Percentiles rank a stretch among this genome's conserved stretches.
Conservation (phyloP, 1,140 invertebrate genomes). For the Listronotus oregonensis region DNA sequence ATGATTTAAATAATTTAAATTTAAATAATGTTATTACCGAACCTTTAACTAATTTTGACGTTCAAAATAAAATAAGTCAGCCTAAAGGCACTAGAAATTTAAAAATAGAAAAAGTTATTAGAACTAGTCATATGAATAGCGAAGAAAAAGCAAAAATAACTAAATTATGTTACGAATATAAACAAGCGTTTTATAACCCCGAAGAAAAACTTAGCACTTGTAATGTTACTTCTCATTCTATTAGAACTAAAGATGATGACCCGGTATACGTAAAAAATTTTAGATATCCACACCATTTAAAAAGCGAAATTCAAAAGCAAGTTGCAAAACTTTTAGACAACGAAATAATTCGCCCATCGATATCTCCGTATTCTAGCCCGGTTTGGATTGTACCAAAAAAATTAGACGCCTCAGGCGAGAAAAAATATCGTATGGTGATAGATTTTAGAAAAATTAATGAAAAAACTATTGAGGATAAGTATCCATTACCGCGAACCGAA, state of each 20-base stretch:
- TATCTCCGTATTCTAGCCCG: slow-evolving; percentile 8
- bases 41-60: neutral
- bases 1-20: slow-evolving; percentile 10
- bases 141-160: slow-evolving; percentile 20
- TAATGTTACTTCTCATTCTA: slow-evolving; percentile 9
- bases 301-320: slow-evolving; percentile 10
- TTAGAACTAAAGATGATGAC: slow-evolving; percentile 13
- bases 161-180: slow-evolving; percentile 4
- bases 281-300: slow-evolving; percentile 4
- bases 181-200: slow-evolving; percentile 5
- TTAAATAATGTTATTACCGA: too few species aligned
- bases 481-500: slow-evolving; percentile 34
- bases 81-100: neutral
- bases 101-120: slow-evolving; percentile 5
- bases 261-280: neutral
- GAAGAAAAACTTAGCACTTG: slow-evolving; percentile 7
- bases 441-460: slow-evolving; percentile 25
- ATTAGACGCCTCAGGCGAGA: slow-evolving; percentile 17
- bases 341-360: slow-evolving; percentile 7
- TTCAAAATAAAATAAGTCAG: neutral
- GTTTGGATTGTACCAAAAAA: slow-evolving; percentile 21
- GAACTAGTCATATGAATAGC: slow-evolving; percentile 15
- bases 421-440: slow-evolving; percentile 28
- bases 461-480: slow-evolving; percentile 38
- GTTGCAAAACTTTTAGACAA: neutral